Conservation (phyloP, 2,797 vertebrate species). For the Vultur gryphus region DNA sequence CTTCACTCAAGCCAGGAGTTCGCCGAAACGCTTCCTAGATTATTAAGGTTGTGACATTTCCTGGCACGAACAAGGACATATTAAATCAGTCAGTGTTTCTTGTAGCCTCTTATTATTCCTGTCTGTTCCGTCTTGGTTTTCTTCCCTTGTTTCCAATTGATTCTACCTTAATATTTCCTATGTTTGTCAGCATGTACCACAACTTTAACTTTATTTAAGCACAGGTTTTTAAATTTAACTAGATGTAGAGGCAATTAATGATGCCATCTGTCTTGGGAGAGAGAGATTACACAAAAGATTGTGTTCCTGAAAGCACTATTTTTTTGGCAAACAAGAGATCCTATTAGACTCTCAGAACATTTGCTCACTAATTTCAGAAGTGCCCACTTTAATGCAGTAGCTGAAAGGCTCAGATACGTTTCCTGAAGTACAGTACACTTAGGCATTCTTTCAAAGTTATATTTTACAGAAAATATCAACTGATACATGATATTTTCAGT, state of each 20-base stretch:
- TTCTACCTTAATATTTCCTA: slow-evolving; percentile 22
- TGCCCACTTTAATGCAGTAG: slow-evolving; percentile 19
- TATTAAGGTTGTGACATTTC: neutral
- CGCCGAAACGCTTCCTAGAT: neutral
- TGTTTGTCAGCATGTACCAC: slow-evolving; percentile 49
- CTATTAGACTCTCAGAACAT: slow-evolving; percentile 10
- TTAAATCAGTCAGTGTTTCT: neutral
- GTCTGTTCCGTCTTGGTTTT: neutral
- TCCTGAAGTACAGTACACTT: slow-evolving; percentile 24
- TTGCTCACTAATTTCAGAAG: slow-evolving; percentile 31
- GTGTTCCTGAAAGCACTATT: slow-evolving; percentile 53
- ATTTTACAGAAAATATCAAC: slow-evolving; percentile 66
- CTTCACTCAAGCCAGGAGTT: neutral
- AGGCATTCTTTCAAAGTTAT: slow-evolving; percentile 17
- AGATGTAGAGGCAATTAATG: slow-evolving; percentile 80
- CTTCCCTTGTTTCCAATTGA: neutral
- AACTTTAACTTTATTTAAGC: slow-evolving; percentile 71
- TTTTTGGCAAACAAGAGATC: slow-evolving; percentile 67
- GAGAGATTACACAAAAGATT: slow-evolving; percentile 67
- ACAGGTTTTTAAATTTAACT: slow-evolving; percentile 74
- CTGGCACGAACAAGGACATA: neutral
- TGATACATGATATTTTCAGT: slow-evolving; percentile 66
- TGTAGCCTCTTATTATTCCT: neutral
- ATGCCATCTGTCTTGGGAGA: slow-evolving; percentile 79
- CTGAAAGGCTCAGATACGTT: slow-evolving; percentile 36